Conservation (phyloP, 2,113 vertebrate genomes). For the Irena cyanogastra region DNA sequence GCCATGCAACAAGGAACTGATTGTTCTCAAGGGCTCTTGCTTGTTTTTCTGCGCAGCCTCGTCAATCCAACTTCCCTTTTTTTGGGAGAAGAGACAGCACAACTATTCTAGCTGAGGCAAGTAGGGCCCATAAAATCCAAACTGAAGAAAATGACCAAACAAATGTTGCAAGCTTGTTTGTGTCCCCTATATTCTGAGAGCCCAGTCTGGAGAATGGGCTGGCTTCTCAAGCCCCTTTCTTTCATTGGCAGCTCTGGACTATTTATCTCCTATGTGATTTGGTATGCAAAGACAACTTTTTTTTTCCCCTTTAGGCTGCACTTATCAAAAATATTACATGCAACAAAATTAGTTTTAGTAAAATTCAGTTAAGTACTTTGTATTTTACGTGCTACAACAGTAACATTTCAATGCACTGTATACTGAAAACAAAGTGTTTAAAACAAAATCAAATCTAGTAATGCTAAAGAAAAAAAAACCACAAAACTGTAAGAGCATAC, state of each 20-base stretch:
- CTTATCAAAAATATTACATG: not conserved
- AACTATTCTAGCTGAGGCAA: not conserved
- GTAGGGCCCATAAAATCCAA: not conserved
- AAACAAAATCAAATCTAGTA: not conserved
- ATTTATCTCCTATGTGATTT: not conserved
- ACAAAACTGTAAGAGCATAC: not conserved
- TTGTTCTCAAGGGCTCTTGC: not conserved
- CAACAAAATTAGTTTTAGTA: not conserved
- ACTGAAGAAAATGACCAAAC: not conserved
- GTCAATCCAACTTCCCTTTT: fast-evolving
- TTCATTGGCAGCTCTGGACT: not conserved
- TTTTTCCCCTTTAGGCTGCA: not conserved
- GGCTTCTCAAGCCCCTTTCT: not conserved
- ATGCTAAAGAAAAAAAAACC: not conserved
- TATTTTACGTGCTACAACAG: not conserved
- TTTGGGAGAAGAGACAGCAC: not conserved
- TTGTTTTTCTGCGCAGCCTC: not conserved
- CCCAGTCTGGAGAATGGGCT: not conserved
- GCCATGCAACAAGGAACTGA: not conserved
- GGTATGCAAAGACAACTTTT: not conserved
- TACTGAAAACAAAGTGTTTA: not conserved
- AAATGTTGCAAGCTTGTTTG: not conserved
- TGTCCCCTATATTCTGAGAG: not conserved
- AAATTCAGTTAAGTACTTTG: not conserved
- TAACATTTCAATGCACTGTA: not conserved